Percentiles rank a stretch among this genome's conserved stretches.
Evolutionary conservation across 2,797 vertebrate species (phyloP).

Genomic region (Kryptopterus vitreolus): DNA sequence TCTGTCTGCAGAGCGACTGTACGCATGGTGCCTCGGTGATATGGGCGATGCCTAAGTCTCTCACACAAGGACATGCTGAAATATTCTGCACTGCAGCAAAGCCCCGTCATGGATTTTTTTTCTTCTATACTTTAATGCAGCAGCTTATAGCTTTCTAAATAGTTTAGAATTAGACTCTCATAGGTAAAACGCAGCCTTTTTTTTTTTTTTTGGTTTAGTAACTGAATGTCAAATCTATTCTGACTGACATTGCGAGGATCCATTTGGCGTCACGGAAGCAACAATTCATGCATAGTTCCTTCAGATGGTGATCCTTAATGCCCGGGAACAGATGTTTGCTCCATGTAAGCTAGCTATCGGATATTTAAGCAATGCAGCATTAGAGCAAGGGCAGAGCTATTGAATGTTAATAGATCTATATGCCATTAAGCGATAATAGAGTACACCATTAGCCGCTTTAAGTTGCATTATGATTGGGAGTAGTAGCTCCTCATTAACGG

Average conservation of each 20-base stretch:
- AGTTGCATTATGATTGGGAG: conserved; percentile 14
- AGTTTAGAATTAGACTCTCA: neutral
- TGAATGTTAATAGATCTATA: conserved; percentile 25
- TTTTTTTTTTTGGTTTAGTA: neutral
- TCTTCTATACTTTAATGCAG: neutral
- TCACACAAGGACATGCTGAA: conserved; percentile 26
- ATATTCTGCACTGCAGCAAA: conserved; percentile 49
- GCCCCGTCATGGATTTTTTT: neutral
- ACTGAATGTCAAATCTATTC: neutral
- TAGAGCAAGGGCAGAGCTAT: conserved; percentile 10
- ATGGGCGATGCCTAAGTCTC: conserved; percentile 33
- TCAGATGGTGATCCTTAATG: conserved; percentile 12
- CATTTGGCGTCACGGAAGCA: conserved; percentile 24
- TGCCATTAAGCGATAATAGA: conserved; percentile 23
- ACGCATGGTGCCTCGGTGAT: conserved; percentile 38
- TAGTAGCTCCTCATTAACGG: conserved; percentile 7
- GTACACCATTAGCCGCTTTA: conserved; percentile 9
- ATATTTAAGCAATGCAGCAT: conserved; percentile 5
- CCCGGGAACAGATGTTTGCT: conserved; percentile 44
- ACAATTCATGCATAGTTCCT: neutral
- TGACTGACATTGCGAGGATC: neutral
- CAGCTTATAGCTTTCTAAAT: neutral
- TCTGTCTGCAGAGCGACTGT: conserved; percentile 28
- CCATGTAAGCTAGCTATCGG: conserved; percentile 13
- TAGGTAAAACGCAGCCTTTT: neutral